Conservation (phyloP, 2,888 invertebrate genomes). For the Pollenia labialis region DNA sequence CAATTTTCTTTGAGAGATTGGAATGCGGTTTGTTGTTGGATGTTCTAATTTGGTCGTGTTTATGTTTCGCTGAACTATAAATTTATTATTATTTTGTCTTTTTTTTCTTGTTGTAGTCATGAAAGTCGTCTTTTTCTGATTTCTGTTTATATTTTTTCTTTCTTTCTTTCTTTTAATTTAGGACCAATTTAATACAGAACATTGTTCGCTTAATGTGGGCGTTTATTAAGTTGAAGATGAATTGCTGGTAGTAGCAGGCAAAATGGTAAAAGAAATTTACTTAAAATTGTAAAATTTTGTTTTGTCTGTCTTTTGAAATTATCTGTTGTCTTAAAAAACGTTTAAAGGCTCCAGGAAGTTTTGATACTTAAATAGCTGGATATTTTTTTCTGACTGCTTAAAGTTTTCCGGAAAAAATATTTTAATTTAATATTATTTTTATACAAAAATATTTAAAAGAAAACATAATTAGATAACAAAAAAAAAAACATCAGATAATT, state of each 20-base stretch:
- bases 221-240: constrained; percentile 16
- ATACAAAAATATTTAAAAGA: no score
- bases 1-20: background rate
- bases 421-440: no score
- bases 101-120: background rate
- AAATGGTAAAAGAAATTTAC: constrained; percentile 8
- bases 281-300: background rate
- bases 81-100: background rate
- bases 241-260: background rate
- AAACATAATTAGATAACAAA: no score
- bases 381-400: background rate
- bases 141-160: background rate
- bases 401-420: no score
- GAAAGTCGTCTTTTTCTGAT: background rate
- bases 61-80: background rate
- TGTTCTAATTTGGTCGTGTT: background rate
- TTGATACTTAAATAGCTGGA: background rate
- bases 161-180: background rate
- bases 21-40: background rate
- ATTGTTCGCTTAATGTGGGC: background rate
- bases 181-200: constrained; percentile 25
- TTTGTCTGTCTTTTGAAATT: background rate
- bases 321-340: background rate
- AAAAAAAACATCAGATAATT: no score
- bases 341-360: constrained; percentile 2